These are phyloP conservation scores for Cheirogaleus medius DNA, from an alignment of 2,113 vertebrate species.

Conservation along the genomic window DNA sequence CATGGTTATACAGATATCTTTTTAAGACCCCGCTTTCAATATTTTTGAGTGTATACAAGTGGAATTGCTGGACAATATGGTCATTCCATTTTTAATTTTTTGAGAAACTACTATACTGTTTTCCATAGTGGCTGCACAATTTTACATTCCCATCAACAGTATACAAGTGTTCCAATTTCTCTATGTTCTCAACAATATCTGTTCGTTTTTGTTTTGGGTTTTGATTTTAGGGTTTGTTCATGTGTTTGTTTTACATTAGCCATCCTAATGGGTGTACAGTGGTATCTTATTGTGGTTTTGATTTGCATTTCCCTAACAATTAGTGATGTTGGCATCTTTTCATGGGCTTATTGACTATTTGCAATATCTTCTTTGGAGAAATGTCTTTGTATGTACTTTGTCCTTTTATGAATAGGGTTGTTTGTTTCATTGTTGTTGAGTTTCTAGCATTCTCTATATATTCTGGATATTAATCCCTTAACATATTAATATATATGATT, in stretches of 20 bases:
- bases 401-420: neutral
- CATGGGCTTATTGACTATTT: neutral
- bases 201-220: neutral
- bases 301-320: neutral
- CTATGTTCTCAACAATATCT: neutral
- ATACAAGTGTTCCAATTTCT: neutral
- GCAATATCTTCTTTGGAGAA: neutral
- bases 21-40: neutral
- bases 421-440: neutral
- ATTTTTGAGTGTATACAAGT: neutral
- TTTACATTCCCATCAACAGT: neutral
- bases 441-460: neutral
- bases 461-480: neutral
- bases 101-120: neutral
- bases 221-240: neutral
- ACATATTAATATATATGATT: neutral
- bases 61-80: neutral
- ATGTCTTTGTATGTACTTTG: neutral
- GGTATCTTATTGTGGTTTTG: neutral
- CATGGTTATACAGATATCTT: neutral
- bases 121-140: neutral
- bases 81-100: neutral
- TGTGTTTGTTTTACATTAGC: neutral
- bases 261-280: neutral
- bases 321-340: neutral